These are phyloP conservation scores for Mustela erminea DNA, from an alignment of 2,797 vertebrate species.

Conservation along the genomic window DNA sequence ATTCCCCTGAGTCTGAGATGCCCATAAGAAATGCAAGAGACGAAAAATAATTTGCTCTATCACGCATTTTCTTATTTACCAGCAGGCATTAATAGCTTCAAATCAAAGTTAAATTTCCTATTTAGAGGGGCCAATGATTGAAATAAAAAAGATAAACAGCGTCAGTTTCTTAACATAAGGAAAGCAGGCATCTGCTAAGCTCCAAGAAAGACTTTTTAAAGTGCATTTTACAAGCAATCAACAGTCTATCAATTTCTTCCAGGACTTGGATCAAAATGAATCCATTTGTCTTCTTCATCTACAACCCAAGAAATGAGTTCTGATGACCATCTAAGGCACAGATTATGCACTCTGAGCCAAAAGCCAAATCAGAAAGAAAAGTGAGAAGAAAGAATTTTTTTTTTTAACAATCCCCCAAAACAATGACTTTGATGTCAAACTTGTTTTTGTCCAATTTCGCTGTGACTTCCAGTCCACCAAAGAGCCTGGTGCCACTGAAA, in stretches of 20 bases:
- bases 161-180: background rate
- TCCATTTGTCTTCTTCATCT: background rate
- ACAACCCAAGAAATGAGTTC: slow-evolving; percentile 29
- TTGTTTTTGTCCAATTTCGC: background rate
- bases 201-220: background rate
- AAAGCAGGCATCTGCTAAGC: background rate
- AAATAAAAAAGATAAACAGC: slow-evolving; percentile 57
- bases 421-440: slow-evolving; percentile 53
- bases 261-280: slow-evolving; percentile 2
- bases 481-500: background rate
- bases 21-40: slow-evolving; percentile 52
- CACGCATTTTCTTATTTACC: slow-evolving; percentile 11
- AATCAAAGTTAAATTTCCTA: slow-evolving; percentile 47
- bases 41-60: slow-evolving; percentile 30
- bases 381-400: background rate
- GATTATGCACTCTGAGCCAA: slow-evolving; percentile 37
- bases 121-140: background rate
- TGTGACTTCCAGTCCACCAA: background rate
- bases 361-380: background rate
- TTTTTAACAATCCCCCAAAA: background rate
- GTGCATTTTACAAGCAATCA: background rate
- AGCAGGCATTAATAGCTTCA: slow-evolving; percentile 2
- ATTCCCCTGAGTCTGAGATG: background rate
- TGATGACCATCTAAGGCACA: slow-evolving; percentile 23
- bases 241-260: slow-evolving; percentile 8